These are phyloP conservation scores for Megaceryle torquata DNA, from an alignment of 2,113 vertebrate species.

Conservation along the genomic window DNA sequence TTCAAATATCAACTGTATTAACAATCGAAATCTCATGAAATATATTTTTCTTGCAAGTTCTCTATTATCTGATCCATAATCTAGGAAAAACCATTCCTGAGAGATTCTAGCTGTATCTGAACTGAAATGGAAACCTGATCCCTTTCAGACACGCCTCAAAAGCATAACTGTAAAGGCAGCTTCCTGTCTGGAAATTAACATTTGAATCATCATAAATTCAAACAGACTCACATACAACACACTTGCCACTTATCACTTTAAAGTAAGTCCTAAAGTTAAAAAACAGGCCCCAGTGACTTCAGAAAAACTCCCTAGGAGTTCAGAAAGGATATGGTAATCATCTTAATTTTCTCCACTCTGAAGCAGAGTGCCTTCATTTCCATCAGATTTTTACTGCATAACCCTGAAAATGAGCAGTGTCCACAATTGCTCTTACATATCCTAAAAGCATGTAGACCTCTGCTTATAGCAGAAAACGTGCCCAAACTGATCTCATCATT, in stretches of 20 bases:
- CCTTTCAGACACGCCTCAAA: conserved; percentile 38
- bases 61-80: conserved; percentile 24
- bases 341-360: not conserved
- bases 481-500: not conserved
- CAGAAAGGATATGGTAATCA: not conserved
- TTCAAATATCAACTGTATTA: conserved; percentile 16
- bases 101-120: conserved; percentile 31
- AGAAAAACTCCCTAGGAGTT: conserved; percentile 11
- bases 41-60: not conserved
- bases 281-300: conserved; percentile 27
- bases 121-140: conserved; percentile 16
- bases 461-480: not conserved
- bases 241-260: conserved; percentile 20
- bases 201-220: conserved; percentile 53
- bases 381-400: not conserved
- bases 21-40: conserved; percentile 18
- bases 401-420: not conserved
- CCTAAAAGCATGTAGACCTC: not conserved
- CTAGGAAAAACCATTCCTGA: conserved; percentile 13
- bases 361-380: not conserved
- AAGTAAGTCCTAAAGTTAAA: conserved; percentile 16
- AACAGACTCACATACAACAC: not conserved
- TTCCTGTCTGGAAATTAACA: conserved; percentile 64
- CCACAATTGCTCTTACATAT: not conserved
- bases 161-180: conserved; percentile 47